Evolutionary conservation across 2,113 vertebrate species (phyloP).

Genomic region (Hemichromis elongatus): DNA sequence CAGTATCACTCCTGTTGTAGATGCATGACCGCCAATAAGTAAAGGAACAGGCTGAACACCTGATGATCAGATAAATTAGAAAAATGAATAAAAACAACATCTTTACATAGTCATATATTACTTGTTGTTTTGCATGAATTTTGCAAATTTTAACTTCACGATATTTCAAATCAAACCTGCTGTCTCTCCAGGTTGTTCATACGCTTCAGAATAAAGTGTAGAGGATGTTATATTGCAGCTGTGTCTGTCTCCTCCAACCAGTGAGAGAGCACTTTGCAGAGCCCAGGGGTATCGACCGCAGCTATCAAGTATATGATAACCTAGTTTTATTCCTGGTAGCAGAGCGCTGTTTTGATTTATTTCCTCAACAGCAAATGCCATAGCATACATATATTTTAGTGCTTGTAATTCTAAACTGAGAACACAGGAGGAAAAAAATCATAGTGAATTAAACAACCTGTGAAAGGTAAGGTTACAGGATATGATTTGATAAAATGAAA

Average conservation of each 20-base stretch:
- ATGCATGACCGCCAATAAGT: slow-evolving; percentile 68
- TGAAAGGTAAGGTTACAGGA: neutral
- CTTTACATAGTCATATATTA: neutral
- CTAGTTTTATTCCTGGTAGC: slow-evolving; percentile 69
- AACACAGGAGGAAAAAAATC: neutral
- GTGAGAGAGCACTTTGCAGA: slow-evolving; percentile 47
- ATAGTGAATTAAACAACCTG: neutral
- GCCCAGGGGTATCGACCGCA: slow-evolving; percentile 55
- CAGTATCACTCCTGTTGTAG: slow-evolving; percentile 60
- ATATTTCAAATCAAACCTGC: neutral
- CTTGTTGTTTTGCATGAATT: neutral
- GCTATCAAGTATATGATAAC: slow-evolving; percentile 68
- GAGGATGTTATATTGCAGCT: neutral
- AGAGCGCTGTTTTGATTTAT: slow-evolving; percentile 65
- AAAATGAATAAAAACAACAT: neutral
- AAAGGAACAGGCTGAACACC: slow-evolving; percentile 42
- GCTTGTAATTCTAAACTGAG: slow-evolving; percentile 60
- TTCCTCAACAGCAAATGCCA: slow-evolving; percentile 75
- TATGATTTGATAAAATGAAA: neutral
- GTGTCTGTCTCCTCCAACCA: slow-evolving; percentile 56
- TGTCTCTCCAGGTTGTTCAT: neutral
- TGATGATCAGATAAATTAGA: neutral
- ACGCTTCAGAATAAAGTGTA: slow-evolving; percentile 25
- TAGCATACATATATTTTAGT: slow-evolving; percentile 61
- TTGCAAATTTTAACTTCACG: neutral